Evolutionary conservation across 2,888 invertebrate genomes (phyloP).

Genomic region (Drosophila subquinaria): DNA sequence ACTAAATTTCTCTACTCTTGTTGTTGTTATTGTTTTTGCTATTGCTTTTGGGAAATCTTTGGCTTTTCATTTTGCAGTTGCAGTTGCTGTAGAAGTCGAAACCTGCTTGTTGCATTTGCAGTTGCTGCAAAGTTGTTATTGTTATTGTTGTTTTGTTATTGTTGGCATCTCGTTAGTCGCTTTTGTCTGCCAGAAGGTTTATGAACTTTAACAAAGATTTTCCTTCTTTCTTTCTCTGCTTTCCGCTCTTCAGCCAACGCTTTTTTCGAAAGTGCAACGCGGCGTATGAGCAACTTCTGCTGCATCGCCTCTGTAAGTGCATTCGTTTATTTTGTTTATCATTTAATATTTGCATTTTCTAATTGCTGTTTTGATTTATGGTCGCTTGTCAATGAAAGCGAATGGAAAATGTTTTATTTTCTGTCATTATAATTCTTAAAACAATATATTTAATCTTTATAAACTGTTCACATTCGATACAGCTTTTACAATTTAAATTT

Average conservation of each 20-base stretch:
- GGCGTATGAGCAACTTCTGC: constrained; percentile 72
- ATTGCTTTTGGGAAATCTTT: constrained; percentile 48
- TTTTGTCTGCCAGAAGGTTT: constrained; percentile 74
- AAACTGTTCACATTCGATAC: no score
- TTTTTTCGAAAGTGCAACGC: constrained; percentile 71
- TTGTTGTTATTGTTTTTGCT: not conserved
- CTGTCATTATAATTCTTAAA: constrained; percentile 48
- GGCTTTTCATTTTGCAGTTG: constrained; percentile 48
- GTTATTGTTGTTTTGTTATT: constrained; percentile 42
- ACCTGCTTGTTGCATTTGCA: constrained; percentile 39
- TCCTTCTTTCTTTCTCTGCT: constrained; percentile 42
- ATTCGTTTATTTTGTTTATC: constrained; percentile 17
- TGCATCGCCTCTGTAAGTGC: constrained; percentile 18
- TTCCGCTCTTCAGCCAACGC: constrained; percentile 2
- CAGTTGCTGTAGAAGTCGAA: constrained; percentile 46
- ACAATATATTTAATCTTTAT: not conserved
- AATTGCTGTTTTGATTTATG: constrained; percentile 59
- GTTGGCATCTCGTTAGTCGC: constrained; percentile 50
- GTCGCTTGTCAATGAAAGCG: constrained; percentile 17
- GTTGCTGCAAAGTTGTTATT: constrained; percentile 29
- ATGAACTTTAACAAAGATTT: constrained; percentile 82
- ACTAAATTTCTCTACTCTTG: constrained; percentile 50
- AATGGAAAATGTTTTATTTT: constrained; percentile 74
- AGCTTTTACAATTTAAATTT: no score
- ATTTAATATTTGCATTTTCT: constrained; percentile 60